A percentile compares a stretch with the other conserved stretches of the same genome.
Evolutionary conservation across 2,888 invertebrate genomes (phyloP).

Genomic region (Suillia variegata): DNA sequence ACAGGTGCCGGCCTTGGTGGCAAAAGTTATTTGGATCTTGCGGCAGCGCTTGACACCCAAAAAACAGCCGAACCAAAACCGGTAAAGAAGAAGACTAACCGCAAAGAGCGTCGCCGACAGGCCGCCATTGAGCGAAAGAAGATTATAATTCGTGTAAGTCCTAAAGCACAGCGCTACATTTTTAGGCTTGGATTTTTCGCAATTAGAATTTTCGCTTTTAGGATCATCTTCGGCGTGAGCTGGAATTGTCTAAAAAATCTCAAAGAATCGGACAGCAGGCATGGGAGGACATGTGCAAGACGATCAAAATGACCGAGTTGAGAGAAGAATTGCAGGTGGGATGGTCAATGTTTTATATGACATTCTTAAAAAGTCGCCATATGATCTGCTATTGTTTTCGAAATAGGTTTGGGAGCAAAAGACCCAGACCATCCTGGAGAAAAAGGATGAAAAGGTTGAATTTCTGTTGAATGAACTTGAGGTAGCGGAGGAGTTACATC

Average conservation of each 20-base stretch:
- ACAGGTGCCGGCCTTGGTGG: too few relatives aligned
- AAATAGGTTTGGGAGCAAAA: slow-evolving; percentile 41
- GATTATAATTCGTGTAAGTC: slow-evolving; percentile 41
- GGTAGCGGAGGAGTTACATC: slow-evolving; percentile 46
- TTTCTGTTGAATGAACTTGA: slow-evolving; percentile 42
- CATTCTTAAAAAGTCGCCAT: too few relatives aligned
- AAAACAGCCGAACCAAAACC: too few relatives aligned
- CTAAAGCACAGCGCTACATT: too few relatives aligned
- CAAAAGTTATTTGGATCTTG: too few relatives aligned
- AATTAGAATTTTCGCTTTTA: slow-evolving; percentile 21
- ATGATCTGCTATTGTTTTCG: too few relatives aligned
- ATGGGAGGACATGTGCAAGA: slow-evolving; percentile 47
- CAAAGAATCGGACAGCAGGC: slow-evolving; percentile 37
- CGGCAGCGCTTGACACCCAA: too few relatives aligned
- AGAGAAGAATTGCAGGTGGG: slow-evolving; percentile 41
- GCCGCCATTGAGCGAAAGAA: slow-evolving; percentile 34
- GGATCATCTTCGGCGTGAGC: slow-evolving; percentile 46
- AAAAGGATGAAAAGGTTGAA: slow-evolving; percentile 48
- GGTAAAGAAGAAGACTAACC: slow-evolving; percentile 37
- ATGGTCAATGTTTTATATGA: too few relatives aligned
- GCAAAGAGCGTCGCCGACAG: slow-evolving; percentile 31
- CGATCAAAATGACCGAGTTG: slow-evolving; percentile 48
- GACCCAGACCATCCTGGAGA: slow-evolving; percentile 32
- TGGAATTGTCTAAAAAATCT: slow-evolving; percentile 47
- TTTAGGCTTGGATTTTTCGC: background rate